These are phyloP conservation scores for Anisognathus igniventris DNA, from an alignment of 2,797 vertebrate genomes.

Conservation along the genomic window DNA sequence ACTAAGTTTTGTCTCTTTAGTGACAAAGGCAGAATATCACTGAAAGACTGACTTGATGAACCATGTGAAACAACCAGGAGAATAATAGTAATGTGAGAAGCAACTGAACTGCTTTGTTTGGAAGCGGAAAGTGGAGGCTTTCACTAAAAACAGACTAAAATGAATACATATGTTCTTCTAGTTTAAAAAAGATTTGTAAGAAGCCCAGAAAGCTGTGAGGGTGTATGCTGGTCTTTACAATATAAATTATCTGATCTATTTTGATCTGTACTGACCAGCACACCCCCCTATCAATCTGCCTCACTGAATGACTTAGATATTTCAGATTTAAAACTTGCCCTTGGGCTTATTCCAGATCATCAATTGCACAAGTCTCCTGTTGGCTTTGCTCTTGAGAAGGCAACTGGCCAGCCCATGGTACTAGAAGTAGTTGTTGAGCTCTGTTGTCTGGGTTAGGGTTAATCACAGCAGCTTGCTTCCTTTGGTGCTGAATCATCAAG, in stretches of 20 bases:
- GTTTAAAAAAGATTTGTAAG: not conserved
- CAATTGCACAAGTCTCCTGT: not conserved
- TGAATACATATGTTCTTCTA: not conserved
- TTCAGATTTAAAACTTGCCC: not conserved
- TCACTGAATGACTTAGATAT: not conserved
- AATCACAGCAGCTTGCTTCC: slow-evolving; percentile 36
- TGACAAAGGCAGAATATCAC: not conserved
- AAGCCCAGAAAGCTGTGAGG: not conserved
- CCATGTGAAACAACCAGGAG: rapidly evolving
- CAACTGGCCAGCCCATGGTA: not conserved
- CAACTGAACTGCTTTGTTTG: not conserved
- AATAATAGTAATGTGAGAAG: not conserved
- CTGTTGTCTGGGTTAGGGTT: slow-evolving; percentile 46
- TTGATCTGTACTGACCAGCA: not conserved
- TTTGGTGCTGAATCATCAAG: slow-evolving; percentile 60
- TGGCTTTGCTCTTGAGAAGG: not conserved
- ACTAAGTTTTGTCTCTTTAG: not conserved
- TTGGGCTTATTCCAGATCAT: not conserved
- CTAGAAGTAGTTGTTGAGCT: not conserved
- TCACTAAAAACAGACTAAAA: not conserved
- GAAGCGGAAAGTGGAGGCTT: not conserved
- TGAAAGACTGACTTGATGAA: not conserved
- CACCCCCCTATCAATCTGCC: not conserved
- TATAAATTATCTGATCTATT: not conserved
- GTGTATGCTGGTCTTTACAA: not conserved